phyloP scores from a whole-genome alignment of 2,797 vertebrate species.

The Takifugu ocellatus region DNA sequence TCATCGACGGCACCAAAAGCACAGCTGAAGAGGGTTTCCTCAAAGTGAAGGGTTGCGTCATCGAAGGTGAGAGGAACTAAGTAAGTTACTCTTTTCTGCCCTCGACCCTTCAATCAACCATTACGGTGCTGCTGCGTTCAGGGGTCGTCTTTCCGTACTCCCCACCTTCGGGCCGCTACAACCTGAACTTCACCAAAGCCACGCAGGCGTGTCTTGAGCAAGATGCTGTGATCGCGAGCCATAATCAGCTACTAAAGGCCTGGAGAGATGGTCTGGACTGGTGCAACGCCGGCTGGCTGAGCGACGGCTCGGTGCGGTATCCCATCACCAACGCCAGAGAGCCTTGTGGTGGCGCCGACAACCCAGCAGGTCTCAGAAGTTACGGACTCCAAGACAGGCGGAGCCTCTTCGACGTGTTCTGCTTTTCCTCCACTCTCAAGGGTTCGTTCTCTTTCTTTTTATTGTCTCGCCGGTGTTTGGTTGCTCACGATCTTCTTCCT shows the following conservation, averaged over 20 bases:
- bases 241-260: conserved; percentile 84
- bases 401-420: conserved; percentile 89
- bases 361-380: conserved; percentile 83
- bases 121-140: conserved; percentile 49
- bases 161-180: conserved; percentile 84
- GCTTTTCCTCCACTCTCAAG: conserved; percentile 80
- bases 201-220: conserved; percentile 81
- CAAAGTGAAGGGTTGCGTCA: conserved; percentile 74
- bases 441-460: conserved; percentile 66
- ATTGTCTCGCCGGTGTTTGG: not conserved
- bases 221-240: conserved; percentile 82
- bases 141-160: conserved; percentile 93
- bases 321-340: conserved; percentile 88
- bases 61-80: conserved; percentile 46
- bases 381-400: conserved; percentile 86
- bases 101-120: conserved; percentile 8
- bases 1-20: conserved; percentile 86
- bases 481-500: not conserved
- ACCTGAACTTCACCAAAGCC: conserved; percentile 83
- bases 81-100: conserved; percentile 24
- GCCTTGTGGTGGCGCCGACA: conserved; percentile 86
- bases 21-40: conserved; percentile 73
- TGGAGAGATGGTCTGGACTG: conserved; percentile 91
- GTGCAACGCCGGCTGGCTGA: conserved; percentile 98
- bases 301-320: conserved; percentile 89